A percentile compares a stretch with the other conserved stretches of the same genome.
Evolutionary conservation across 2,797 vertebrate genomes (phyloP).

Genomic region (Hipposideros larvatus): DNA sequence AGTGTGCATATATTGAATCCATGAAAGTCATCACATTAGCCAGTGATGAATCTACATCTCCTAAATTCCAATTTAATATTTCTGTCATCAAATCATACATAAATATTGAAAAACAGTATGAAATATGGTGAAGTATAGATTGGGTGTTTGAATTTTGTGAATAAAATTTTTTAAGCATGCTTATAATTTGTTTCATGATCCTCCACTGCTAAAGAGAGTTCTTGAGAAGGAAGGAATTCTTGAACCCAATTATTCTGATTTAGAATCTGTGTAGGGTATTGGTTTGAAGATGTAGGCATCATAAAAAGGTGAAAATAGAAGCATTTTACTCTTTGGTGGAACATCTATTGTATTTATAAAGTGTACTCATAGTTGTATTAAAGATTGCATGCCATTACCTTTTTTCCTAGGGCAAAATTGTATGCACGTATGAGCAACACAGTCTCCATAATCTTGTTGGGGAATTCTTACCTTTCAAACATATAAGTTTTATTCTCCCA

Average conservation of each 20-base stretch:
- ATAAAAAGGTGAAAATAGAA: background rate
- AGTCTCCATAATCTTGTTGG: background rate
- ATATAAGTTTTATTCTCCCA: background rate
- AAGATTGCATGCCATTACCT: background rate
- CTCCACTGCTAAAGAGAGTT: background rate
- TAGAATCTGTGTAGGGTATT: background rate
- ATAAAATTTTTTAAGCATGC: background rate
- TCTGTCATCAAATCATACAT: background rate
- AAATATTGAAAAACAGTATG: background rate
- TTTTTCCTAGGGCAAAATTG: background rate
- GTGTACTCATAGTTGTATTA: background rate
- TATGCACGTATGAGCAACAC: background rate
- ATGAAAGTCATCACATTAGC: background rate
- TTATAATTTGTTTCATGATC: background rate
- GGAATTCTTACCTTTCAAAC: background rate
- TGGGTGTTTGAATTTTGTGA: constrained; percentile 5
- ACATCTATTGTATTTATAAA: background rate
- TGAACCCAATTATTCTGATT: background rate
- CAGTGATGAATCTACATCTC: background rate
- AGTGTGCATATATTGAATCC: background rate
- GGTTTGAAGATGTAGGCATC: background rate
- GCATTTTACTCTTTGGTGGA: background rate
- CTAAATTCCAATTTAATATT: background rate
- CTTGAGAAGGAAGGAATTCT: constrained; percentile 23
- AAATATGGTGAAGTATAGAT: background rate